Base-by-base conservation (phyloP, 2,113 vertebrate genomes). In the Amazona guildingii region DNA sequence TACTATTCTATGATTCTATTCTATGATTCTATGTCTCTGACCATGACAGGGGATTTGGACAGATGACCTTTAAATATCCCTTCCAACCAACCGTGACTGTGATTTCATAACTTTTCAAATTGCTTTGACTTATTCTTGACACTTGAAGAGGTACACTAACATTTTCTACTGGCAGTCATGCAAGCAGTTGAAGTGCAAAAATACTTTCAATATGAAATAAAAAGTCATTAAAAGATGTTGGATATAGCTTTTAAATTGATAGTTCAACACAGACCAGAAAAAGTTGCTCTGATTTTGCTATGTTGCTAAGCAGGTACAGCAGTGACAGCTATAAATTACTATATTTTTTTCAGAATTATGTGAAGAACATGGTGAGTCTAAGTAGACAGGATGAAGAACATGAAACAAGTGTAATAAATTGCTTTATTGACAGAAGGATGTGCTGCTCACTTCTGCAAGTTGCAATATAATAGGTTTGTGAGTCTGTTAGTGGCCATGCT, bases 11-110 rank as follows among this genome's bases (percentile, higher is more conserved):
- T n/a, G n/a, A n/a, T n/a, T n/a, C n/a, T n/a, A n/a, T n/a, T n/a
- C n/a, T n/a, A n/a, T n/a, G n/a, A n/a, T n/a, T n/a, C n/a, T n/a
- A 52, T 31, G 4, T 27, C 20, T 3, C 33, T 35, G 13, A 7
- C 5, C 1, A 2, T 11, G 10, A 7, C 13, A 39, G 28, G 6
- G 2, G 1, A 0, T 2, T 20, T 52, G 28, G 23, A 62, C 3
- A 57, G 11, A 35, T 41, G 33, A 46, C 5, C 17, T 88, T 91
- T 41, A 84, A 70, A n/a, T 84, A 46, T 41, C 9, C 2, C 16
- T 55, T 91, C 28, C 57, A 87, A 10, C 3, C 2, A 28, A 73
- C 19, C 7, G 4, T 33, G 5, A 43, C 11, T 51, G 13, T 9
- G 18, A 67, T 76, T 39, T 76, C 6, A 37, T 12, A 9, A 29